Percentiles rank a stretch among this genome's conserved stretches.
phyloP scores from a whole-genome alignment of 2,113 vertebrate genomes.

The Stegostoma tigrinum region DNA sequence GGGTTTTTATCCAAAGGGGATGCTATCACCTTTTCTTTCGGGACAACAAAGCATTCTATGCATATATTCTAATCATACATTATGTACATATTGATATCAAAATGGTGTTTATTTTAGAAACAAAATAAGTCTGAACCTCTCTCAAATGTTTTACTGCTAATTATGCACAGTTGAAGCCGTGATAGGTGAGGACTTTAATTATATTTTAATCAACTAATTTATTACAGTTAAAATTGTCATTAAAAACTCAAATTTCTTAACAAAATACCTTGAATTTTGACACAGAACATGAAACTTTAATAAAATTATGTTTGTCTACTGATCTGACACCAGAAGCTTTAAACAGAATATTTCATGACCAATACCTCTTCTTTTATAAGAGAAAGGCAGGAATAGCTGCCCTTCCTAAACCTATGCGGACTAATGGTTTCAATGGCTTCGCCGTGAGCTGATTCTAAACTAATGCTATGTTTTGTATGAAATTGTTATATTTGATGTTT shows the following conservation, averaged over 20 bases:
- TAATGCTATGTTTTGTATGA: background rate
- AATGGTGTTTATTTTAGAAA: background rate
- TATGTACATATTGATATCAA: background rate
- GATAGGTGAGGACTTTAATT: background rate
- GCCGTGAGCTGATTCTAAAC: background rate
- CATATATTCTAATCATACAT: too few relatives aligned
- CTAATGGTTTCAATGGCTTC: background rate
- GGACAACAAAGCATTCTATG: background rate
- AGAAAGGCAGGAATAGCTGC: too few relatives aligned
- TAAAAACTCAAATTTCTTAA: background rate
- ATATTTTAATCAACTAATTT: background rate
- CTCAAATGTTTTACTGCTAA: background rate
- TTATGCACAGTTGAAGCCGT: background rate
- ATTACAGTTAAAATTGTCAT: background rate
- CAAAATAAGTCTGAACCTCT: background rate
- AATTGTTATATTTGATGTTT: background rate
- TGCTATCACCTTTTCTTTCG: background rate
- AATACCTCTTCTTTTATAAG: background rate
- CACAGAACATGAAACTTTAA: background rate
- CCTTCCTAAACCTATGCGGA: background rate
- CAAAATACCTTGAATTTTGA: background rate
- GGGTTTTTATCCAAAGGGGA: background rate
- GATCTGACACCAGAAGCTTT: background rate
- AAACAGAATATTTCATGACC: background rate
- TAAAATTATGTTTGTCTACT: background rate